These are phyloP conservation scores for Chrysaora quinquecirrha DNA, from an alignment of 30 jellyfish, hydroid and myxozoan genomes.

Conservation along the genomic window DNA sequence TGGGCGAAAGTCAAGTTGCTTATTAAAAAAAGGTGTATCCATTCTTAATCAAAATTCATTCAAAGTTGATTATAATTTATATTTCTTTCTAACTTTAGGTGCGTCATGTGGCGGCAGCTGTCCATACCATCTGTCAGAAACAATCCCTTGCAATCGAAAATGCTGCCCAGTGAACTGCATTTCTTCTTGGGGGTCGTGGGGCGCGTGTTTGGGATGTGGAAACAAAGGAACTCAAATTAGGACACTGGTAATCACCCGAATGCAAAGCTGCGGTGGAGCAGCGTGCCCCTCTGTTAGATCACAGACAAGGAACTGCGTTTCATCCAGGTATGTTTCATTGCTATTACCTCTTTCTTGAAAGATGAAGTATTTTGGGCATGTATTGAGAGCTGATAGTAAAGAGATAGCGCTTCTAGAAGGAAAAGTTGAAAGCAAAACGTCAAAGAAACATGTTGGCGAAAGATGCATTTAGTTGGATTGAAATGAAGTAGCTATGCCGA, in stretches of 20 bases:
- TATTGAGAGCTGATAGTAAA: too few species aligned
- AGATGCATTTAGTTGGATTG: too few species aligned
- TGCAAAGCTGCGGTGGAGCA: conserved; percentile 76
- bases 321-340: conserved; percentile 69
- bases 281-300: conserved; percentile 58
- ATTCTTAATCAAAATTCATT: too few species aligned
- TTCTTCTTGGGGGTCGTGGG: conserved; percentile 76
- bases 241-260: conserved; percentile 50
- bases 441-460: too few species aligned
- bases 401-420: too few species aligned
- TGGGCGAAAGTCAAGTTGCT: too few species aligned
- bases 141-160: conserved; percentile 62
- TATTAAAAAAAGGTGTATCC: too few species aligned
- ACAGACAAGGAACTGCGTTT: conserved; percentile 54
- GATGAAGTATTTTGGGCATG: too few species aligned
- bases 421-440: too few species aligned
- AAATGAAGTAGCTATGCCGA: too few species aligned
- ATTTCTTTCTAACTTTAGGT: conserved; percentile 13
- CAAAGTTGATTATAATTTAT: too few species aligned
- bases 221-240: conserved; percentile 68
- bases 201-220: conserved; percentile 87
- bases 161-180: conserved; percentile 81
- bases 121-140: conserved; percentile 41
- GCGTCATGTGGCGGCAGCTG: conserved; percentile 84
- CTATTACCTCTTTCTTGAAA: too few species aligned